Evolutionary conservation across 1,140 invertebrate genomes (phyloP), one percentile per base, ranked within the genome.

Genomic region (Drosophila sp.): DNA sequence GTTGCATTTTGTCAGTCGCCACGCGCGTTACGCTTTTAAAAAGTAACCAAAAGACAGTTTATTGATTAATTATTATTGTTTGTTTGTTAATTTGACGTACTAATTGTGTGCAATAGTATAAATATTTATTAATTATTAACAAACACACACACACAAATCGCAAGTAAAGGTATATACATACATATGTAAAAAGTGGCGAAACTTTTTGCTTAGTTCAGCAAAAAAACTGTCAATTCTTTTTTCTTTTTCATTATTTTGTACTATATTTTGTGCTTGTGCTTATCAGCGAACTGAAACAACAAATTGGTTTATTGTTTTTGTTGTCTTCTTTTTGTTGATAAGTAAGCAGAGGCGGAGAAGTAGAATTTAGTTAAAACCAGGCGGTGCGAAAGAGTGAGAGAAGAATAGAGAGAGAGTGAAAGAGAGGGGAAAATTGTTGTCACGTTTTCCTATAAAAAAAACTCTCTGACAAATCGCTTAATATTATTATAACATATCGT

Each of bases 1-100:
- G 90, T 91, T 91, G 90, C 86, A 91, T 68, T 91, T 89, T 77
- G 90, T 89, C 79, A 78, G 64, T 91, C 76, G 76, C 73, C 65
- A 67, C 79, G 76, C 79, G 76, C 68, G 76, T 74, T 80, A 71
- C 70, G 75, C 75, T 70, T 73, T 3, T n/a, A 58, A 23, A 25
- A 25, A 25, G 11, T 3, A 35, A 57, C 73, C 8, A 62, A 44
- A 50, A 61, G 33, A 54, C 54, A 3, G 35, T 55, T 40, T 61
- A 63, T 73, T 63, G 27, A n/a, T 17, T 55, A 55, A 47, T 25
- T 44, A 38, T 57, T 57, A 7, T 11, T 30, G 17, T 8, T 10
- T 32, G 38, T 61, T 47, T 60, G 60, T 55, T 35, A 56, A 75
- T 68, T 75, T 67, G 57, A 10, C 72, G 38, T 58, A 40, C 33